Conservation (phyloP, 2,888 invertebrate species). For the Drosophila formosana region DNA sequence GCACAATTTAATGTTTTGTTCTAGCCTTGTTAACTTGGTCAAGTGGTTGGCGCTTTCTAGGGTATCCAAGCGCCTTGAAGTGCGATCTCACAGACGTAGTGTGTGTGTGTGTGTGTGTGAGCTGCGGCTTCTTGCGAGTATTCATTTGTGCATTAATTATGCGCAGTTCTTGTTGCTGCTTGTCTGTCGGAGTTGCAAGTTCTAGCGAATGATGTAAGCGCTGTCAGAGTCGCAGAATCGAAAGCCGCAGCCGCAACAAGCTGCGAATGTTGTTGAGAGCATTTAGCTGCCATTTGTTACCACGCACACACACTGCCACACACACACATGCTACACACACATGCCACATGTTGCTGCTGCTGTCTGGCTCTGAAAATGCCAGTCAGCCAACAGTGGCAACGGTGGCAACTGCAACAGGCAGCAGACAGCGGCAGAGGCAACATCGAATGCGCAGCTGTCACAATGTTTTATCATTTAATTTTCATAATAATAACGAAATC, state of each 20-base stretch:
- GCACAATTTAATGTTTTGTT: not conserved
- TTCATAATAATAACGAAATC: constrained; percentile 80
- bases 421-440: constrained; percentile 19
- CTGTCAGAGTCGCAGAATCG: constrained; percentile 1
- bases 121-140: constrained; percentile 8
- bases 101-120: not conserved
- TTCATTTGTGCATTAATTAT: constrained; percentile 62
- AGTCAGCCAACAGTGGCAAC: constrained; percentile 46
- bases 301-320: constrained; percentile 30
- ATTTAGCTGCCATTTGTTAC: constrained; percentile 75
- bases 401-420: constrained; percentile 9
- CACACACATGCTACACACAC: constrained; percentile 4
- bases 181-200: constrained; percentile 48
- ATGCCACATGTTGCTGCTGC: constrained; percentile 42
- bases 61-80: constrained; percentile 32
- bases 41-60: constrained; percentile 28
- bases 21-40: constrained; percentile 5
- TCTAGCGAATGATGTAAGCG: constrained; percentile 49
- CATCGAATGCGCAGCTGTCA: constrained; percentile 71
- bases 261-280: constrained; percentile 57
- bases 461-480: constrained; percentile 81
- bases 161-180: constrained; percentile 34
- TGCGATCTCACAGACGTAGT: not conserved
- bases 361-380: constrained; percentile 62
- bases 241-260: constrained; percentile 14